Evolutionary conservation across 37 sponge, comb jelly and placozoan genomes (phyloP).

Genomic region (Cladorhizidae sp.): DNA sequence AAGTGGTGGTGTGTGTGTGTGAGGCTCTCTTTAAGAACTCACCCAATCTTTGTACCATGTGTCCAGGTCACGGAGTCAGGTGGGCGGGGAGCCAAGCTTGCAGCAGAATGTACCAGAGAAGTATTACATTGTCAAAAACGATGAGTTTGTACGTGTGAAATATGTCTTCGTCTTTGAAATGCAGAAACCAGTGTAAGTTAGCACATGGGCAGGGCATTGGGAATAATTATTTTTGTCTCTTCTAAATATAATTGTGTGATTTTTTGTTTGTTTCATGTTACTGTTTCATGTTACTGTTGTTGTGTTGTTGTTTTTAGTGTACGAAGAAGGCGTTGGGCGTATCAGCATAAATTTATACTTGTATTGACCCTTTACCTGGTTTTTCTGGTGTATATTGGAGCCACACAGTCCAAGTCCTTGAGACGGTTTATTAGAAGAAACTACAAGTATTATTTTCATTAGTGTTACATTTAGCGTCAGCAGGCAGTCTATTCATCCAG

Average conservation of each 20-base stretch:
- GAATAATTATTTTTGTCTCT: background rate
- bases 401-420: slow-evolving; percentile 17
- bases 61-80: slow-evolving; percentile 15
- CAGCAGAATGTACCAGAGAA: slow-evolving; percentile 67
- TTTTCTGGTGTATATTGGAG: slow-evolving; percentile 17
- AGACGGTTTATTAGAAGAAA: slow-evolving; percentile 5
- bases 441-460: background rate
- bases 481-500: too few relatives aligned
- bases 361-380: slow-evolving; percentile 20
- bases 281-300: background rate
- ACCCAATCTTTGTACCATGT: too few relatives aligned
- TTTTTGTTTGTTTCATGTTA: too few relatives aligned
- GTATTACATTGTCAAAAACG: slow-evolving; percentile 77
- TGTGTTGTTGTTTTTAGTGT: background rate
- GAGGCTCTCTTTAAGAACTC: too few relatives aligned
- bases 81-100: slow-evolving; percentile 46
- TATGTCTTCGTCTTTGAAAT: slow-evolving; percentile 67
- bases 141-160: slow-evolving; percentile 63
- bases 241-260: background rate
- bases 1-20: too few relatives aligned
- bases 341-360: slow-evolving; percentile 28
- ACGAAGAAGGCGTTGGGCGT: slow-evolving; percentile 7
- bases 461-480: background rate
- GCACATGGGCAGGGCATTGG: background rate
- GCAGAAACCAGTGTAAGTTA: slow-evolving; percentile 6